Conservation (phyloP, 2,113 vertebrate genomes). For the Mesitornis unicolor region DNA sequence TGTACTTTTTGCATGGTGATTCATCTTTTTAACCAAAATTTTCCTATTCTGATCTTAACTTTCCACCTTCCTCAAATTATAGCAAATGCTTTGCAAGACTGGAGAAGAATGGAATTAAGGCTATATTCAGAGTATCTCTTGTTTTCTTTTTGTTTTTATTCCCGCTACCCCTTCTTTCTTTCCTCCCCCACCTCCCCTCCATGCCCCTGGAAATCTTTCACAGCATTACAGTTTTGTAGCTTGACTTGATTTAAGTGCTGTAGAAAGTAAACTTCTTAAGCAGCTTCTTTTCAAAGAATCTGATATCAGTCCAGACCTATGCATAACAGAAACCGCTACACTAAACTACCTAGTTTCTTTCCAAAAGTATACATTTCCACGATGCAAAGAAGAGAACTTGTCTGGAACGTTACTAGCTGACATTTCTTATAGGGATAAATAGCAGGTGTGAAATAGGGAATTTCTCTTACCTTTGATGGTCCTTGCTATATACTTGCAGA, state of each 20-base stretch:
- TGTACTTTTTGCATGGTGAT: background rate
- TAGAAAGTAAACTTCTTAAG: background rate
- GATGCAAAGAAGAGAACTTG: background rate
- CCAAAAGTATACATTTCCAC: background rate
- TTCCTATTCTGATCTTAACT: background rate
- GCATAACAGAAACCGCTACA: accelerated
- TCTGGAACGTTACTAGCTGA: background rate
- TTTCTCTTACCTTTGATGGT: background rate
- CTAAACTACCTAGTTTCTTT: background rate
- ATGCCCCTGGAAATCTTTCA: background rate
- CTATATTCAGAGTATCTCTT: background rate
- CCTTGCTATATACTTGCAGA: background rate
- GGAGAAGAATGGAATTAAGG: background rate
- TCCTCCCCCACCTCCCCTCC: too few species aligned
- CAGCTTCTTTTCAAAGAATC: background rate
- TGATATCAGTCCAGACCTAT: background rate
- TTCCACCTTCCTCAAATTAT: background rate
- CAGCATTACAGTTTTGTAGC: background rate
- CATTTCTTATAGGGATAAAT: background rate
- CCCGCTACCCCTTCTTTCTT: background rate
- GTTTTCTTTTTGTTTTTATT: background rate
- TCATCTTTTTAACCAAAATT: background rate
- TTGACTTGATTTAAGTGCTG: background rate
- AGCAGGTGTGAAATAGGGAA: background rate
- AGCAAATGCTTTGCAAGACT: background rate